A percentile compares a stretch with the other conserved stretches of the same genome.
Evolutionary conservation across 2,888 invertebrate genomes (phyloP).

Genomic region (Alloplasta piceator): DNA sequence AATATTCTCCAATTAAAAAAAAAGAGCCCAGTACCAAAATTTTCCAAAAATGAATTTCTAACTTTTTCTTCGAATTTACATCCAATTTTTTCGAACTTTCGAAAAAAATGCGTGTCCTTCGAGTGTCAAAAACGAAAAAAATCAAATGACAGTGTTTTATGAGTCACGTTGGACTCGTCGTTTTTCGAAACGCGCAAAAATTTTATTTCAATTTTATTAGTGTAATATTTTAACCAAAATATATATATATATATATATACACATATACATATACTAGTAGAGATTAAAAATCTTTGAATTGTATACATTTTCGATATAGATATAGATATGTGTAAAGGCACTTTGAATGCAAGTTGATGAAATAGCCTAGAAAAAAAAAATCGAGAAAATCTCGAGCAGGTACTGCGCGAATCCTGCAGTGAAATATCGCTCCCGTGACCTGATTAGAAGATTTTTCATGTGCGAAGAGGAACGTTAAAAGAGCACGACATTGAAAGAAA

Average conservation of each 20-base stretch:
- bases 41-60: not conserved
- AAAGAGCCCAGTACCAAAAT: not conserved
- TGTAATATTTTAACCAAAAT: constrained; percentile 20
- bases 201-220: constrained; percentile 29
- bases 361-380: constrained; percentile 35
- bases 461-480: constrained; percentile 49
- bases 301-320: constrained; percentile 45
- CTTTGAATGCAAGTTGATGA: constrained; percentile 49
- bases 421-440: constrained; percentile 64
- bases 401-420: constrained; percentile 61
- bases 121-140: not conserved
- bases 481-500: constrained; percentile 58
- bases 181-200: constrained; percentile 51
- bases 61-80: constrained; percentile 1
- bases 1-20: not conserved
- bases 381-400: constrained; percentile 44
- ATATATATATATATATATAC: too few species aligned
- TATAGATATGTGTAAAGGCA: constrained; percentile 39
- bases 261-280: constrained; percentile 31
- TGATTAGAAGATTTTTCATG: constrained; percentile 60
- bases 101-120: not conserved
- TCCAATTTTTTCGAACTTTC: constrained; percentile 1
- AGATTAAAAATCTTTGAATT: constrained; percentile 49
- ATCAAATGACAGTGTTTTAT: not conserved
- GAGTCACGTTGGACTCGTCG: not conserved